These are phyloP conservation scores for Oreochromis spilurus DNA, from an alignment of 2,113 vertebrate genomes.

Conservation along the genomic window DNA sequence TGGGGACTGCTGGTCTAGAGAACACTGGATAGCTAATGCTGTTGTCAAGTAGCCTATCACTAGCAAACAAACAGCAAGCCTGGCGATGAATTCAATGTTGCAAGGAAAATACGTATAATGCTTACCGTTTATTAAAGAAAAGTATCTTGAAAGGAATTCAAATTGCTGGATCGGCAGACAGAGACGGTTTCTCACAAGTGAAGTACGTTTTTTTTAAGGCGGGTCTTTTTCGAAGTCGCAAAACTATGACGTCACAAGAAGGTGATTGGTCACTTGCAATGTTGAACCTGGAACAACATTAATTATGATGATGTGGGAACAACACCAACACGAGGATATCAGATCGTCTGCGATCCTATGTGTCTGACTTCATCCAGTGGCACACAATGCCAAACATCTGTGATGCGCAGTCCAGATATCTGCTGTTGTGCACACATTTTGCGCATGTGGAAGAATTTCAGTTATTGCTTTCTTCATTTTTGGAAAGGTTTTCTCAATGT, in stretches of 20 bases:
- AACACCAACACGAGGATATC: background rate
- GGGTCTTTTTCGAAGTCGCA: accelerated
- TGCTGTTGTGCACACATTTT: background rate
- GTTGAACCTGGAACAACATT: background rate
- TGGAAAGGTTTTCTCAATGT: background rate
- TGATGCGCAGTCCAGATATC: background rate
- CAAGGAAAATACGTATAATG: background rate
- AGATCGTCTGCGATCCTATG: accelerated
- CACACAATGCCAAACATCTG: background rate
- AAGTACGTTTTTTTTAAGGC: accelerated
- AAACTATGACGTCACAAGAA: background rate
- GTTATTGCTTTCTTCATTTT: background rate
- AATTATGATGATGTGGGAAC: background rate
- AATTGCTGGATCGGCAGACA: background rate
- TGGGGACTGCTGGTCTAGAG: too few species aligned
- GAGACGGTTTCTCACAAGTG: background rate
- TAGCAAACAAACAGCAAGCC: background rate
- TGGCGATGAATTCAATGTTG: background rate
- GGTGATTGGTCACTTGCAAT: background rate
- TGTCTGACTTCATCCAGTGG: accelerated
- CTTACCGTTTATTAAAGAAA: background rate
- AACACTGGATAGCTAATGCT: too few species aligned
- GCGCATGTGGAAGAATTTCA: background rate
- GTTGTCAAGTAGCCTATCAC: too few species aligned
- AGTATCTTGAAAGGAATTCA: background rate